Conservation (phyloP, 2,113 vertebrate species). For the Prunella fulvescens region DNA sequence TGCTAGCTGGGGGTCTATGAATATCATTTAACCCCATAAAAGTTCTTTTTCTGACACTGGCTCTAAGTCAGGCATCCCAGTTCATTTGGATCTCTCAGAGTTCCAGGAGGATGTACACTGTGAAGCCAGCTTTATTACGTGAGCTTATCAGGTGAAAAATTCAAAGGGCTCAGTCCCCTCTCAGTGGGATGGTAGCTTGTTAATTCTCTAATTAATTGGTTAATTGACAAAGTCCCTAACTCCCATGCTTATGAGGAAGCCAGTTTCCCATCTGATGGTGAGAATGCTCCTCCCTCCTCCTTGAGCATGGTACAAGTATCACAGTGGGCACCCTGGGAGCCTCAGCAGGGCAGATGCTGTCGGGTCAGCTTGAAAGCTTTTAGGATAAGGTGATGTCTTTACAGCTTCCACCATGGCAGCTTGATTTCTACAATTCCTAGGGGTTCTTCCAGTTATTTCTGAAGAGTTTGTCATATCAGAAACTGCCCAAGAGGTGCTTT, state of each 20-base stretch:
- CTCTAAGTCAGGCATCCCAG: background rate
- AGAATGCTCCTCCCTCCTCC: background rate
- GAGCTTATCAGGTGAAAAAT: background rate
- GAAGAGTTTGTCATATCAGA: background rate
- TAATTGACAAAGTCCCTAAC: background rate
- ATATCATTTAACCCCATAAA: background rate
- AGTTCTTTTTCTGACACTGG: background rate
- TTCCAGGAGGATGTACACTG: background rate
- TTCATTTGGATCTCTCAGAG: background rate
- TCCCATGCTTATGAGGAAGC: background rate
- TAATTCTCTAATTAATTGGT: background rate
- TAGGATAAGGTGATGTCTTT: background rate
- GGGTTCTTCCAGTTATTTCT: background rate
- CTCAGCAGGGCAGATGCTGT: background rate
- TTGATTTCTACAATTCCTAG: background rate
- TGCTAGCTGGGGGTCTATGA: background rate
- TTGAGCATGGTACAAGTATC: fast-evolving
- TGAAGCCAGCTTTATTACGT: background rate
- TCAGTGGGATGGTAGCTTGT: background rate
- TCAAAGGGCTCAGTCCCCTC: background rate
- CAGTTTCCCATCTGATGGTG: background rate
- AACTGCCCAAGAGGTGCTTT: background rate
- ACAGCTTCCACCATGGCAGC: background rate
- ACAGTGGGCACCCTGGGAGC: background rate
- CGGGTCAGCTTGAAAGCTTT: background rate